These are phyloP conservation scores for Malthinus flaveolus DNA, from an alignment of 2,888 invertebrate genomes.

Conservation along the genomic window DNA sequence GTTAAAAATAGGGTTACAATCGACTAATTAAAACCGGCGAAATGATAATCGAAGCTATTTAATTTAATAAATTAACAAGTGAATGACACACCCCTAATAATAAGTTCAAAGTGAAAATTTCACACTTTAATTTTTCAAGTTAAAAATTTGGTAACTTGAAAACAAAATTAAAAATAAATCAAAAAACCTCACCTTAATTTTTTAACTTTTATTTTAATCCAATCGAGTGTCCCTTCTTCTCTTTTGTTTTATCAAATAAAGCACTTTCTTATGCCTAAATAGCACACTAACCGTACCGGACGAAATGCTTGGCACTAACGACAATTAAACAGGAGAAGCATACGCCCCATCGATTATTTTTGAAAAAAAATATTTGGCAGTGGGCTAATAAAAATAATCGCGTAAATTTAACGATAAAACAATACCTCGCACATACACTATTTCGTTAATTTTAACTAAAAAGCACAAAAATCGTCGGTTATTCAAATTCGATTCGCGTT, in stretches of 20 bases:
- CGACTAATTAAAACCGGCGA: neutral
- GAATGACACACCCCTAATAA: constrained; percentile 4
- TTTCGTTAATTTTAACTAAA: constrained; percentile 20
- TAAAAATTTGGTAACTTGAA: too few relatives aligned
- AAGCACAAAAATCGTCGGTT: constrained; percentile 26
- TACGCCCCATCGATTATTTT: constrained; percentile 48
- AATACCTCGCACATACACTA: constrained; percentile 19
- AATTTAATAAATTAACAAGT: neutral
- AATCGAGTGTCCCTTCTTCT: constrained; percentile 1
- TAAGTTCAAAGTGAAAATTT: neutral
- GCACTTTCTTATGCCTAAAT: constrained; percentile 12
- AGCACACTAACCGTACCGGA: constrained; percentile 33
- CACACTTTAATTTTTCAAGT: too few relatives aligned
- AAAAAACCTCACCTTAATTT: neutral
- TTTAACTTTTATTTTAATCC: constrained; percentile 1
- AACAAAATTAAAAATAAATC: neutral
- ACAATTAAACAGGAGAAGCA: constrained; percentile 41
- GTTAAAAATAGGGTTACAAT: neutral
- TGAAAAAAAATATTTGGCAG: constrained; percentile 20
- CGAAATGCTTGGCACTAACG: constrained; percentile 33
- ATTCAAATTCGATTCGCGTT: constrained; percentile 45
- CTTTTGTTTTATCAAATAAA: neutral
- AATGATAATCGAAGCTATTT: neutral
- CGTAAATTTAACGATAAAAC: constrained; percentile 1
- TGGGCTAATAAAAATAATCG: neutral